Evolutionary conservation across 2,888 invertebrate genomes (phyloP).

Genomic region (Pollenia amentaria): DNA sequence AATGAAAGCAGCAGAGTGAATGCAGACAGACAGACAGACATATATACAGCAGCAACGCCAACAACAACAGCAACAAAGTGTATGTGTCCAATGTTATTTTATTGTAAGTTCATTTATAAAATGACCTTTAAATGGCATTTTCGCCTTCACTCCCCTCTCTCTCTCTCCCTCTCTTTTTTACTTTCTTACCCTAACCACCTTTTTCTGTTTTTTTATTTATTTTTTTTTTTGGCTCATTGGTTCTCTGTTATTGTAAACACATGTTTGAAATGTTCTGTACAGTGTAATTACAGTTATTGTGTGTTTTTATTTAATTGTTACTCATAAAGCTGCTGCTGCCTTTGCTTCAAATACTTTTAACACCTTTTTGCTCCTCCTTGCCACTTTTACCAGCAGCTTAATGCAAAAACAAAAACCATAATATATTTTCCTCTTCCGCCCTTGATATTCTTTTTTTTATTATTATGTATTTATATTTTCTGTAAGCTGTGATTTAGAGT

Average conservation of each 20-base stretch:
- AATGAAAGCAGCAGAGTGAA: not conserved
- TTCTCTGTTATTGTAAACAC: slow-evolving; percentile 5
- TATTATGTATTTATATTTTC: not conserved
- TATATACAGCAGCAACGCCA: not conserved
- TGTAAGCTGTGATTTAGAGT: slow-evolving; percentile 26
- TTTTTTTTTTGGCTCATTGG: not conserved
- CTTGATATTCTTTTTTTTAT: not conserved
- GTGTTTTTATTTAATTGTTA: slow-evolving; percentile 17
- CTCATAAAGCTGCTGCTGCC: slow-evolving; percentile 17
- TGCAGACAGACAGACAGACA: not conserved
- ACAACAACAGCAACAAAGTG: slow-evolving; percentile 12
- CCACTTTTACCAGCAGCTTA: slow-evolving; percentile 40
- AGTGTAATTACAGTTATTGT: slow-evolving; percentile 32
- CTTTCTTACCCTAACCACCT: not conserved
- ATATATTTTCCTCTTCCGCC: slow-evolving; percentile 51
- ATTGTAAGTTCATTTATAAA: slow-evolving; percentile 61
- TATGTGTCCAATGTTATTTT: slow-evolving; percentile 44
- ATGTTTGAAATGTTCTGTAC: slow-evolving; percentile 2
- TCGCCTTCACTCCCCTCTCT: not conserved
- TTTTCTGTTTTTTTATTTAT: no score
- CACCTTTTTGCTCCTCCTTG: slow-evolving; percentile 27
- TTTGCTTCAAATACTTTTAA: slow-evolving; percentile 18
- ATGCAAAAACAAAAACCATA: slow-evolving; percentile 30
- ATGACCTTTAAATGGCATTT: slow-evolving; percentile 64
- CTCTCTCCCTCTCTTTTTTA: not conserved